These are phyloP conservation scores for Centruroides vittatus DNA, from an alignment of 1,140 invertebrate species.

Conservation along the genomic window DNA sequence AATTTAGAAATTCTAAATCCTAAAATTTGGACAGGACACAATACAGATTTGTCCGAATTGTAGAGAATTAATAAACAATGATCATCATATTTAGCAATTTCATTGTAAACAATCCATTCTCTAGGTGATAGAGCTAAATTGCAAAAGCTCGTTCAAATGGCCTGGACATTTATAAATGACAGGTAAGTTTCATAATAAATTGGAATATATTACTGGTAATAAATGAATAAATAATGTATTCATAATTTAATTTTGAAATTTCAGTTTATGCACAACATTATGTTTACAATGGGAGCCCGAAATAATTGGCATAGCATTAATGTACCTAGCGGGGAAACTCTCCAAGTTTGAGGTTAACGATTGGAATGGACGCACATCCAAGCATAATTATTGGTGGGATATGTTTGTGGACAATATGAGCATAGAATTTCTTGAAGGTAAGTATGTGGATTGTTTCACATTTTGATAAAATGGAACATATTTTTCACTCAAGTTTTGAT, in stretches of 20 bases:
- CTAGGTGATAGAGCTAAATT: constrained; percentile 74
- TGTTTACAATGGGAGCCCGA: constrained; percentile 98
- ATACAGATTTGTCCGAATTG: too few species aligned
- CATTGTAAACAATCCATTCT: not conserved
- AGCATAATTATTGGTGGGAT: constrained; percentile 92
- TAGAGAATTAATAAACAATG: too few species aligned
- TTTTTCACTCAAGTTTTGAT: too few species aligned
- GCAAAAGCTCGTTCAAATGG: constrained; percentile 97
- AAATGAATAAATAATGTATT: not conserved
- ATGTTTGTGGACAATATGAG: constrained; percentile 94
- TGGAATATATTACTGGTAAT: not conserved
- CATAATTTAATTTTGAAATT: constrained; percentile 14
- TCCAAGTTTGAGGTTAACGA: constrained; percentile 90
- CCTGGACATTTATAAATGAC: constrained; percentile 99
- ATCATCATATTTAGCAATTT: too few species aligned
- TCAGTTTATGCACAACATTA: constrained; percentile 84
- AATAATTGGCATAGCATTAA: constrained; percentile 92
- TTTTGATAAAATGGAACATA: too few species aligned
- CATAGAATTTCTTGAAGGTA: constrained; percentile 81
- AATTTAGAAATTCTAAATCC: too few species aligned
- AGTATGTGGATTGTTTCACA: not conserved
- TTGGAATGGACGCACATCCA: constrained; percentile 64
- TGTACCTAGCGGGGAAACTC: constrained; percentile 91
- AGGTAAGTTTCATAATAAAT: constrained; percentile 40
- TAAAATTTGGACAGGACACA: too few species aligned